Percentiles rank a stretch among this genome's conserved stretches.
phyloP scores from a whole-genome alignment of 1,140 invertebrate genomes.

The Drosophila nebulosa region DNA sequence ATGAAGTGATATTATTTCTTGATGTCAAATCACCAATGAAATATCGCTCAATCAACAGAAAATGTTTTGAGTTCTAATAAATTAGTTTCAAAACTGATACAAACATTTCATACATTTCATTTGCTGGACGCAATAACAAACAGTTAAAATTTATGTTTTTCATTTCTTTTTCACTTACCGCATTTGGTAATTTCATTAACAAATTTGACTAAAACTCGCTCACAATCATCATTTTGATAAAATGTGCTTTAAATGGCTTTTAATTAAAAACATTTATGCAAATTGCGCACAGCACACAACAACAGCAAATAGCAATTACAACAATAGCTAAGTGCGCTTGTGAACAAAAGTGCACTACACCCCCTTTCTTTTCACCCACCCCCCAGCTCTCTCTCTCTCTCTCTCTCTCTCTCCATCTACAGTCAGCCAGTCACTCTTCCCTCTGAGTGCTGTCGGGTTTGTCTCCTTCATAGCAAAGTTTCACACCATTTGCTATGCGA shows the following conservation, averaged over 20 bases:
- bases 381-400: neutral
- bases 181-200: constrained; percentile 62
- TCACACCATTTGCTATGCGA: constrained; percentile 74
- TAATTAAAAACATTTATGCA: constrained; percentile 78
- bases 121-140: too few relatives aligned
- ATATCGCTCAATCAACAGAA: too few relatives aligned
- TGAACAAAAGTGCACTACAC: constrained; percentile 48
- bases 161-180: constrained; percentile 46
- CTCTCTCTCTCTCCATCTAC: neutral
- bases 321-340: constrained; percentile 46
- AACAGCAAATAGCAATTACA: constrained; percentile 43
- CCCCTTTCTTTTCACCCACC: neutral
- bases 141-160: too few relatives aligned
- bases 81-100: too few relatives aligned
- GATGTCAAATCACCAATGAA: too few relatives aligned
- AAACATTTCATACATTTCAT: too few relatives aligned
- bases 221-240: constrained; percentile 37
- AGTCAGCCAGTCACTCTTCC: too few relatives aligned
- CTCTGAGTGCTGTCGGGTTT: neutral
- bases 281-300: constrained; percentile 37
- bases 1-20: too few relatives aligned
- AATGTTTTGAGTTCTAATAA: too few relatives aligned
- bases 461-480: constrained; percentile 38
- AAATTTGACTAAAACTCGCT: constrained; percentile 31
- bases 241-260: constrained; percentile 70